phyloP scores from a whole-genome alignment of 2,888 invertebrate species.

The Podotricha telesiphe region DNA sequence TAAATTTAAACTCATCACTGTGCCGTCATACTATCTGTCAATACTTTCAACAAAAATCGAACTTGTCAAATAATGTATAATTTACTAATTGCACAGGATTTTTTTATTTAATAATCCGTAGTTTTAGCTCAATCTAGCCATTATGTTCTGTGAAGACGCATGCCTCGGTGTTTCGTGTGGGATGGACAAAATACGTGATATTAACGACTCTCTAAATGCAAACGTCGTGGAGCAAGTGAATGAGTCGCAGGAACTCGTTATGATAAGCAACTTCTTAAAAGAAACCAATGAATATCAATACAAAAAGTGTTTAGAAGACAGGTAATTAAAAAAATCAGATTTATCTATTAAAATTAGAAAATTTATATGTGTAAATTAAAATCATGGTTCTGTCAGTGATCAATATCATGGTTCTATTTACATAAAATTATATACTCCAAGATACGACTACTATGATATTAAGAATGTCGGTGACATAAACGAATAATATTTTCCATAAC shows the following conservation, averaged over 20 bases:
- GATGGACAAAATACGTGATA: conserved; percentile 52
- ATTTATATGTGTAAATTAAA: too few species aligned
- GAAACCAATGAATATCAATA: conserved; percentile 68
- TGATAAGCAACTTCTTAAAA: conserved; percentile 66
- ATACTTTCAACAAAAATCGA: not conserved
- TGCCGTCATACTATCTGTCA: not conserved
- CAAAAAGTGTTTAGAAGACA: conserved; percentile 63
- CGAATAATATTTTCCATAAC: too few species aligned
- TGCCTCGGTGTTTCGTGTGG: conserved; percentile 53
- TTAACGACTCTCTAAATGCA: conserved; percentile 61
- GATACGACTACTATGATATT: too few species aligned
- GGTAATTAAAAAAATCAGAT: conserved; percentile 50
- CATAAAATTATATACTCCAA: too few species aligned
- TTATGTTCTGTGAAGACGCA: conserved; percentile 56
- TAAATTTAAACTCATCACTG: not conserved
- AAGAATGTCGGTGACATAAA: too few species aligned
- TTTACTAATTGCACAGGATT: not conserved
- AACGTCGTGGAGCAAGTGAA: conserved; percentile 67
- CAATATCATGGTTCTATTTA: too few species aligned
- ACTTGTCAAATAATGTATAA: not conserved
- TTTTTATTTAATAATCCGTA: not conserved
- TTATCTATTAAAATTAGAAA: too few species aligned
- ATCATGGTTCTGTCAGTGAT: too few species aligned
- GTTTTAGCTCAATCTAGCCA: not conserved
- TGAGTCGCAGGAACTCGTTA: conserved; percentile 66